Conservation (phyloP, 2,797 vertebrate species). For the Danio aesculapii region DNA sequence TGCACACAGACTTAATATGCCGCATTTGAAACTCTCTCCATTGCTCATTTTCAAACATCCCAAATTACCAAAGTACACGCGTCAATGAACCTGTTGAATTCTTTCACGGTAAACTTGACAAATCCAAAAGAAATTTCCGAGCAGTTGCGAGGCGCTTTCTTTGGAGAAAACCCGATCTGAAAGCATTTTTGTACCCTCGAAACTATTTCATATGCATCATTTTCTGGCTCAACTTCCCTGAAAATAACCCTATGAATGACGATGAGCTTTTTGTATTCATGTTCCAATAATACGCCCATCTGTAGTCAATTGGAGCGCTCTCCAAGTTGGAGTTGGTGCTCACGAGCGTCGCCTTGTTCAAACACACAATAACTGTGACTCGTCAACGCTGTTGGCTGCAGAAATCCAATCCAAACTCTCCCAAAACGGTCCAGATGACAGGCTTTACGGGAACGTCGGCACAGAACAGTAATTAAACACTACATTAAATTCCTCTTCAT, state of each 20-base stretch:
- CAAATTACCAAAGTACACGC: neutral
- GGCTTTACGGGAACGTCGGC: slow-evolving; percentile 60
- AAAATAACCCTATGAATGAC: slow-evolving; percentile 33
- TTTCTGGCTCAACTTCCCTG: neutral
- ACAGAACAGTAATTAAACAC: slow-evolving; percentile 82
- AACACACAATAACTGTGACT: slow-evolving; percentile 30
- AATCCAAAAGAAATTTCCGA: neutral
- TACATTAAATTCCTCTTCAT: slow-evolving; percentile 83
- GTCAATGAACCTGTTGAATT: neutral
- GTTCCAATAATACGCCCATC: slow-evolving; percentile 27
- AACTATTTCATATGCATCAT: neutral
- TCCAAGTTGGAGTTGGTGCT: slow-evolving; percentile 30
- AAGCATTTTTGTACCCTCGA: neutral
- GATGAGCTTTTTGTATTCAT: slow-evolving; percentile 19
- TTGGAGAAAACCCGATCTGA: slow-evolving; percentile 3
- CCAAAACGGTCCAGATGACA: slow-evolving; percentile 64
- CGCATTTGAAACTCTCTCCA: too few species aligned
- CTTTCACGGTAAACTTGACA: neutral
- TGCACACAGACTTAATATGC: too few species aligned
- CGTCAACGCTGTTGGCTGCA: slow-evolving; percentile 2
- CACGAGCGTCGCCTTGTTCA: slow-evolving; percentile 33
- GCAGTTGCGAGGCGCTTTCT: neutral
- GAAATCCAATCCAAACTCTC: slow-evolving; percentile 26
- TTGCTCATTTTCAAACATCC: neutral
- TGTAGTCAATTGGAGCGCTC: slow-evolving; percentile 27